Percentiles rank a stretch among this genome's conserved stretches.
These are phyloP conservation scores for Wiebesia pumilae DNA, from an alignment of 1,140 invertebrate species.

Conservation along the genomic window DNA sequence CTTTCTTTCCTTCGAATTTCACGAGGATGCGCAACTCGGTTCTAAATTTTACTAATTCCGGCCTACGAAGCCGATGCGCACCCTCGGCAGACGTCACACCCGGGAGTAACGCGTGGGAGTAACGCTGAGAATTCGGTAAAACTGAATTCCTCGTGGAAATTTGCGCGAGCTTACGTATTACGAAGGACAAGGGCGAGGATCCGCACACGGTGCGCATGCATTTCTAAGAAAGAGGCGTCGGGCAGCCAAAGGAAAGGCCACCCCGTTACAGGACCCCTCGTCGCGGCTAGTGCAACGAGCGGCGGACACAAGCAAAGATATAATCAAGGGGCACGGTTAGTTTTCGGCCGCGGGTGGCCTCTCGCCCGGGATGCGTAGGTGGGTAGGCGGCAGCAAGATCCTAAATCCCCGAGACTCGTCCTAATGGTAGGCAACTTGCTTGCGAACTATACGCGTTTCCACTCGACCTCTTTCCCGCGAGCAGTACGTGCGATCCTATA, in stretches of 20 bases:
- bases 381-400: constrained; percentile 57
- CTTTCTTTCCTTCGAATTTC: background rate
- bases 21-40: background rate
- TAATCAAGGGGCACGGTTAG: constrained; percentile 6
- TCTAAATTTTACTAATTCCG: background rate
- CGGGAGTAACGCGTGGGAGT: too few species aligned
- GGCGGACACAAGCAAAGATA: constrained; percentile 39
- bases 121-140: too few species aligned
- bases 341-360: background rate
- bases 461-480: constrained; percentile 54
- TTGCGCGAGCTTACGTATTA: background rate
- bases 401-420: constrained; percentile 74
- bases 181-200: too few species aligned
- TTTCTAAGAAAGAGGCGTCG: too few species aligned
- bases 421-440: constrained; percentile 74
- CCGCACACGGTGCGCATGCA: too few species aligned
- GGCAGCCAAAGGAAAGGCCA: too few species aligned
- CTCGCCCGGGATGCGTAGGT: background rate
- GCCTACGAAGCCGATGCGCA: background rate
- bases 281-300: background rate
- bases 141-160: too few species aligned
- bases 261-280: too few species aligned
- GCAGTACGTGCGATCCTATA: constrained; percentile 67
- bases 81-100: too few species aligned
- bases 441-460: constrained; percentile 69